Percentiles rank a stretch among this genome's conserved stretches.
phyloP scores from a whole-genome alignment of 2,113 vertebrate genomes.

The Mugil cephalus region DNA sequence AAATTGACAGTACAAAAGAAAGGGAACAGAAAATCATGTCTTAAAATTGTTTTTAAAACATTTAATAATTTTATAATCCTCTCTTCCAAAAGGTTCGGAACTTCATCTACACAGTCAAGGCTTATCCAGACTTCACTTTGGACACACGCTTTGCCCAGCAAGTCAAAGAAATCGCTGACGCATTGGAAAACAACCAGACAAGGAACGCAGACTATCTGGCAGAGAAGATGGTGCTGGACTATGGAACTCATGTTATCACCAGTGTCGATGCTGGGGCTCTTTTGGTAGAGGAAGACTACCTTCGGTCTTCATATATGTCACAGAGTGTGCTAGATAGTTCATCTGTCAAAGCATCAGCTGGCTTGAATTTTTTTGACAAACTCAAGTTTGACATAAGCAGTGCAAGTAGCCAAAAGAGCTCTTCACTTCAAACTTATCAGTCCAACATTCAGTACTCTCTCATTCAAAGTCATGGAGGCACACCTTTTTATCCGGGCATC shows the following conservation, averaged over 20 bases:
- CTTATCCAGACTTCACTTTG: slow-evolving; percentile 83
- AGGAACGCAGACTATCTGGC: slow-evolving; percentile 86
- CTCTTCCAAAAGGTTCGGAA: slow-evolving; percentile 86
- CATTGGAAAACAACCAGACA: slow-evolving; percentile 92
- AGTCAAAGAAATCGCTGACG: slow-evolving; percentile 84
- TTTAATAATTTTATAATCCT: neutral
- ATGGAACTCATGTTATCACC: slow-evolving; percentile 90
- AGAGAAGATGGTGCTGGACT: slow-evolving; percentile 89
- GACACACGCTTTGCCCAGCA: slow-evolving; percentile 85
- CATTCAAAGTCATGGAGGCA: slow-evolving; percentile 86
- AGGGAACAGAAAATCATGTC: too few species aligned
- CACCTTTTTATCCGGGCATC: slow-evolving; percentile 92
- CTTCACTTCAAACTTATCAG: slow-evolving; percentile 81
- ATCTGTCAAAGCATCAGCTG: slow-evolving; percentile 76
- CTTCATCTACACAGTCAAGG: slow-evolving; percentile 88
- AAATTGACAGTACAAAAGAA: too few species aligned
- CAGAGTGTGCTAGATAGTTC: slow-evolving; percentile 66
- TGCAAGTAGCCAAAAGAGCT: slow-evolving; percentile 13
- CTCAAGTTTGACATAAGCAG: slow-evolving; percentile 73
- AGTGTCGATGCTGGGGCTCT: slow-evolving; percentile 84
- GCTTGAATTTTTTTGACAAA: slow-evolving; percentile 83
- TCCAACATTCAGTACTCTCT: slow-evolving; percentile 88
- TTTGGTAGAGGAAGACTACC: slow-evolving; percentile 90
- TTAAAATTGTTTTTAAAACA: too few species aligned
- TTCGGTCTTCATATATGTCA: slow-evolving; percentile 83